Evolutionary conservation across 1,140 invertebrate genomes (phyloP).

Genomic region (Dinoponera quadriceps): DNA sequence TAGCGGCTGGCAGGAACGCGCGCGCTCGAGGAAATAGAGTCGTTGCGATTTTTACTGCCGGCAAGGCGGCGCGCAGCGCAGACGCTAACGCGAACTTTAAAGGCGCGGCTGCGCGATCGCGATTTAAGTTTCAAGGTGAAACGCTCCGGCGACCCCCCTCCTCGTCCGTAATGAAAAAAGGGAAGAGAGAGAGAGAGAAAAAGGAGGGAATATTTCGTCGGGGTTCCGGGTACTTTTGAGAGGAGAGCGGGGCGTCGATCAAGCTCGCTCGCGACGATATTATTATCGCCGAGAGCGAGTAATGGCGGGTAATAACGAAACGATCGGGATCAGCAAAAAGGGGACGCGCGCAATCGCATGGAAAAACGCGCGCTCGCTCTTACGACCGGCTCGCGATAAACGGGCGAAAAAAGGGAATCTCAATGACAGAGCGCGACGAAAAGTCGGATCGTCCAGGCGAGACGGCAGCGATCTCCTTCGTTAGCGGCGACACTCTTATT

Average conservation of each 20-base stretch:
- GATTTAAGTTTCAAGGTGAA: not conserved
- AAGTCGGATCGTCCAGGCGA: slow-evolving; percentile 61
- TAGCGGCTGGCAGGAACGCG: slow-evolving; percentile 25
- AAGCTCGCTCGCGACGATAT: not conserved
- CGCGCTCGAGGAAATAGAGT: slow-evolving; percentile 25
- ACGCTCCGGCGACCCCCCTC: no score
- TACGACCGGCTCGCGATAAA: slow-evolving; percentile 30
- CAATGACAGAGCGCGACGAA: slow-evolving; percentile 40
- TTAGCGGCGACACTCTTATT: slow-evolving; percentile 1
- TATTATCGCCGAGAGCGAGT: not conserved
- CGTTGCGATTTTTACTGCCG: slow-evolving; percentile 25
- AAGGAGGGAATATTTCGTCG: no score
- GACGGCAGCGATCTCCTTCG: slow-evolving; percentile 27
- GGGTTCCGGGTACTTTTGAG: not conserved
- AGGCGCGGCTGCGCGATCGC: not conserved
- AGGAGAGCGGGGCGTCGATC: not conserved
- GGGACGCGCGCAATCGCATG: slow-evolving; percentile 21
- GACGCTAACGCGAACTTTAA: slow-evolving; percentile 13
- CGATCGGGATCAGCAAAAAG: slow-evolving; percentile 27
- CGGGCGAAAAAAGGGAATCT: slow-evolving; percentile 52
- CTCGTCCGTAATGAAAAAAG: no score
- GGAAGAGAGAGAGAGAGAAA: no score
- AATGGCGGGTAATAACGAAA: not conserved
- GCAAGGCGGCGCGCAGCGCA: not conserved
- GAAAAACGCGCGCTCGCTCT: slow-evolving; percentile 43